A percentile compares a stretch with the other conserved stretches of the same genome.
Conservation (phyloP, 1,140 invertebrate species). For the Microplitis mediator region DNA sequence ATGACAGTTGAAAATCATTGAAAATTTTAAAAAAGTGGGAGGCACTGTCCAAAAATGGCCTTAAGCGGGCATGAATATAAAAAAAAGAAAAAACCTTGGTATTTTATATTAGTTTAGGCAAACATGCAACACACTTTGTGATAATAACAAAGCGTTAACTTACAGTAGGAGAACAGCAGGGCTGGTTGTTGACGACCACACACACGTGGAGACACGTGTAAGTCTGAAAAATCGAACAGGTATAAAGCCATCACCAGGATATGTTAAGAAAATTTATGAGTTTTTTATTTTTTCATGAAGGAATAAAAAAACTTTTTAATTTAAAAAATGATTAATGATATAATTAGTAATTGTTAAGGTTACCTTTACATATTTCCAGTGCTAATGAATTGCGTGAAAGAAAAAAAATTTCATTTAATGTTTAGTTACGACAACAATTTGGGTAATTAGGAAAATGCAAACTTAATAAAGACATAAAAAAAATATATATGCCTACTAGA, state of each 20-base stretch:
- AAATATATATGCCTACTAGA: too few relatives aligned
- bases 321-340: background rate
- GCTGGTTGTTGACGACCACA: conserved; percentile 78
- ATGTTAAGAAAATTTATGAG: background rate
- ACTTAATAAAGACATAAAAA: too few relatives aligned
- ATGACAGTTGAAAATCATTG: too few relatives aligned
- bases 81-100: too few relatives aligned
- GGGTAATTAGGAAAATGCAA: too few relatives aligned
- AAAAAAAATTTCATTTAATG: background rate
- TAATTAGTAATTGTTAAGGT: conserved; percentile 38
- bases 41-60: too few relatives aligned
- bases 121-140: conserved; percentile 27
- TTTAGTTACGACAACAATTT: too few relatives aligned
- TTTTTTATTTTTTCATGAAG: background rate
- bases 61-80: too few relatives aligned
- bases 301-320: background rate
- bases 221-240: conserved; percentile 70
- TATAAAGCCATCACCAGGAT: conserved; percentile 42
- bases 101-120: background rate
- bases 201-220: conserved; percentile 89
- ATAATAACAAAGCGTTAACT: conserved; percentile 58
- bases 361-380: conserved; percentile 85
- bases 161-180: conserved; percentile 81
- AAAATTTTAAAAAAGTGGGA: too few relatives aligned
- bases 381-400: conserved; percentile 67